Evolutionary conservation across 2,113 vertebrate genomes (phyloP), one percentile per base, ranked within the genome.

Genomic region (Tyrannus savana): DNA sequence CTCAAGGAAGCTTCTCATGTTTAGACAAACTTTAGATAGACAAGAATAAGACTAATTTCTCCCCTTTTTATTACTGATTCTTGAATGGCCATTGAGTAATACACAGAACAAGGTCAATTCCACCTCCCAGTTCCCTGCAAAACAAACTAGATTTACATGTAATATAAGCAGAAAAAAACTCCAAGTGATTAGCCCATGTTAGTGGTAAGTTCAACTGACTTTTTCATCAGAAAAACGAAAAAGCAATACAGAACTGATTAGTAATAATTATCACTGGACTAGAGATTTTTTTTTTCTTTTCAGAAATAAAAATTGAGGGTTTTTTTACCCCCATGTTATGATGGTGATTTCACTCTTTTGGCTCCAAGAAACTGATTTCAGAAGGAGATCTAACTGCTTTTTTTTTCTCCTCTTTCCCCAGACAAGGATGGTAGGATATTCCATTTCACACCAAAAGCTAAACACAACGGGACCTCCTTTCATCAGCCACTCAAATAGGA

Each of bases 251-350:
- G n/a, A 91, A 71, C 12, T 66, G 3, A n/a, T 50, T 35, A 53
- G 14, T 30, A 74, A 73, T 25, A 17, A 50, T 64, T 59, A 35
- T 17, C 2, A 64, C 19, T 35, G 41, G 8, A 64, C 11, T 47
- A 63, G 13, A 31, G 13, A 44, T 19, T 7, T 17, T 35, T 22
- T 22, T 35, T 22, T 50, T 52, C 39, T 66, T 3, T 3, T 41
- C 42, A 42, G 17, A 64, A 74, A 71, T 31, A 67, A 88, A 75
- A 86, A 42, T 1, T 15, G 9, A 49, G 7, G 2, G 0, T 0
- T 19, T 56, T 75, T 58, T 37, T 11, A 3, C 8, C 14, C 17
- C 4, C 22, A 9, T 14, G 14, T 27, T 59, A 22, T 35, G 12
- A 60, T 21, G 2, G 7, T 7, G n/a, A 49, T 86, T 63, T 56